A percentile compares a stretch with the other conserved stretches of the same genome.
These are phyloP conservation scores for Keiferia lycopersicella DNA, from an alignment of 2,888 invertebrate species.

Conservation along the genomic window DNA sequence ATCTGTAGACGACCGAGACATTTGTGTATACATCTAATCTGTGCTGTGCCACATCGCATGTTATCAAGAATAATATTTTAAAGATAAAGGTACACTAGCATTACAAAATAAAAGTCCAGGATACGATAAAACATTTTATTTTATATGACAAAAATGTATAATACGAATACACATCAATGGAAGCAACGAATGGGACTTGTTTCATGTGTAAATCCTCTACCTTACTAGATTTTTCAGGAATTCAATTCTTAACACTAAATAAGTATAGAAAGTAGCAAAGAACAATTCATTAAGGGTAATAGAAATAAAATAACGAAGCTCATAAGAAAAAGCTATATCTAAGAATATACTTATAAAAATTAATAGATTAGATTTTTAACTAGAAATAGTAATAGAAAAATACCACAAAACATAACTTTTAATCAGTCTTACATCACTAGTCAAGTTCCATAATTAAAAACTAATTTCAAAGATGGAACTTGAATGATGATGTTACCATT, in stretches of 20 bases:
- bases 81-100: neutral
- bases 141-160: constrained; percentile 63
- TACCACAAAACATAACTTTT: constrained; percentile 21
- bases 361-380: neutral
- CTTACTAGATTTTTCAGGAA: constrained; percentile 36
- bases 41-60: too few relatives aligned
- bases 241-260: constrained; percentile 27
- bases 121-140: constrained; percentile 62
- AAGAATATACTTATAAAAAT: neutral
- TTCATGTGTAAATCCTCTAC: constrained; percentile 35
- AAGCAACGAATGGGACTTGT: constrained; percentile 72
- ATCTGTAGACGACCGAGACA: too few relatives aligned
- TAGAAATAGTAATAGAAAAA: neutral
- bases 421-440: constrained; percentile 62
- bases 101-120: constrained; percentile 11
- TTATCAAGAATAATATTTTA: neutral
- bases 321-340: neutral
- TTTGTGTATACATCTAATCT: too few relatives aligned
- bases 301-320: constrained; percentile 35
- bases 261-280: constrained; percentile 27
- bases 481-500: constrained; percentile 56
- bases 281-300: constrained; percentile 28
- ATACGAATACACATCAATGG: constrained; percentile 71
- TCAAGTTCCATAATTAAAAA: constrained; percentile 47
- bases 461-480: constrained; percentile 41